These are phyloP conservation scores for Lordiphosa clarofinis DNA, from an alignment of 1,140 invertebrate genomes.

Conservation along the genomic window DNA sequence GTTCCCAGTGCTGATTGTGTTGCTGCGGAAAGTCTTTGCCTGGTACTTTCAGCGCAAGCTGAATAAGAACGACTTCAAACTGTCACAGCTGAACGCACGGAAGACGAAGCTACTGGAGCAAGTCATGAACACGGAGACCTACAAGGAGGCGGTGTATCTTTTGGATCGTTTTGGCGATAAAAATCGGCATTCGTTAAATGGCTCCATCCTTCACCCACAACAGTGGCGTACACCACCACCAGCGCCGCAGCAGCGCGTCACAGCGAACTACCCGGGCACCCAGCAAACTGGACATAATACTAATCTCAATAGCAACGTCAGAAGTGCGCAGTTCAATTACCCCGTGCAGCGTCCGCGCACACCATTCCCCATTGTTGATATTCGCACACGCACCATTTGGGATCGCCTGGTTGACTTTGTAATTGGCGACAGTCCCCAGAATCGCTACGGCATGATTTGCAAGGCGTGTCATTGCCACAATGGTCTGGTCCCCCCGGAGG, in stretches of 20 bases:
- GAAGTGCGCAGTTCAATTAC: slow-evolving; percentile 31
- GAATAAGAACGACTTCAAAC: too few relatives aligned
- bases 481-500: slow-evolving; percentile 97
- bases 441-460: slow-evolving; percentile 97
- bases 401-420: slow-evolving; percentile 96
- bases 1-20: too few relatives aligned
- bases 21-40: too few relatives aligned
- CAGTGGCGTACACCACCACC: slow-evolving; percentile 32
- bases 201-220: not conserved
- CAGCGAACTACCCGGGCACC: slow-evolving; percentile 68
- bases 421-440: slow-evolving; percentile 96
- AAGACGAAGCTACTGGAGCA: slow-evolving; percentile 95
- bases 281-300: slow-evolving; percentile 69
- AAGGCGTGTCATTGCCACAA: slow-evolving; percentile 94
- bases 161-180: slow-evolving; percentile 72
- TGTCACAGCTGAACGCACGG: slow-evolving; percentile 85
- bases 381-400: slow-evolving; percentile 84
- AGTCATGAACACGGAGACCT: slow-evolving; percentile 98
- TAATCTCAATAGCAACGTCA: slow-evolving; percentile 69
- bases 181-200: slow-evolving; percentile 14
- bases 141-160: slow-evolving; percentile 85
- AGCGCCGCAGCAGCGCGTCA: slow-evolving; percentile 63
- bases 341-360: slow-evolving; percentile 73
- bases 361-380: slow-evolving; percentile 74
- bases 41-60: too few relatives aligned